Base-by-base conservation (phyloP, 2,113 vertebrate species). In the Steatornis caripensis region DNA sequence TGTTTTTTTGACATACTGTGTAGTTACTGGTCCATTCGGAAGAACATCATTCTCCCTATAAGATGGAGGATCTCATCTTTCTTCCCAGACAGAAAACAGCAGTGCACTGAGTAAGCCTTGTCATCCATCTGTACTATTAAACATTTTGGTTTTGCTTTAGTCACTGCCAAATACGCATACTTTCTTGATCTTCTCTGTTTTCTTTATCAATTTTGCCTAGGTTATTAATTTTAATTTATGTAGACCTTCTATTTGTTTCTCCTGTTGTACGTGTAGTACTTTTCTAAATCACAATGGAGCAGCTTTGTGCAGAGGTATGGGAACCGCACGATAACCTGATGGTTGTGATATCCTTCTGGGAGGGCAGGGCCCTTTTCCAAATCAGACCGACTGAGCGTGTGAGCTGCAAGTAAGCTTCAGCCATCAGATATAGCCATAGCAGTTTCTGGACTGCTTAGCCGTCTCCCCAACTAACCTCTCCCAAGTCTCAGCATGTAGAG, bases 351-450 rank as follows among this genome's bases (percentile, higher is more conserved):
- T 30, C 26, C 66, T 69, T 8, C 49, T 81, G 46, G 72, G 64
- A 87, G 76, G 79, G 30, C 17, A 23, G 10, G 37, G 37, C 37
- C 4, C 6, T 95, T 58, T 65, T 82, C 68, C 86, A 69, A 82
- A 60, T 84, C 45, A 23, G 12, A 15, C 12, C 45, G 45, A 64
- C 27, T 0, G 0, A 75, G 55, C 29, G 32, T 0, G 0, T 23
- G 48, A 87, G 69, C 46, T 21, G 41, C 2, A 9, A 37, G 53
- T 36, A 48, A 68, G 61, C 37, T 82, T 65, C 5, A 3, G 69
- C 64, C 81, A 34, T 37, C 55, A 32, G 72, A 77, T 22, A 45
- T 0, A 87, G 37, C 26, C 71, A 46, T 46, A 58, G 51, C 20
- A 43, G 2, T 64, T 91, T 89, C 41, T 0, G 2, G 49, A 41